Conservation (phyloP, 2,888 invertebrate species). For the Timema podura region DNA sequence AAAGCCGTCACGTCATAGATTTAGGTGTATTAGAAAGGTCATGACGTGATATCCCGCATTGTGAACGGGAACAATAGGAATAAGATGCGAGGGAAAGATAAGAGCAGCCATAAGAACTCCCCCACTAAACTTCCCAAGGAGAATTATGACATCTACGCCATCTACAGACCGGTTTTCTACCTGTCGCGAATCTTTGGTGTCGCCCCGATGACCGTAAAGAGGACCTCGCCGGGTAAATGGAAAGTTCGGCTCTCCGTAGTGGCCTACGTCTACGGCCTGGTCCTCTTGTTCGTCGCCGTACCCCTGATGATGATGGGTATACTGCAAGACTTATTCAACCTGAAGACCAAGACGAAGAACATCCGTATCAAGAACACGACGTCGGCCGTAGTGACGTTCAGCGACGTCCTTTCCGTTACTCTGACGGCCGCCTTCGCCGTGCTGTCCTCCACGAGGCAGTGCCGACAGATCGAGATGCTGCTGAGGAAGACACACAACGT, state of each 20-base stretch:
- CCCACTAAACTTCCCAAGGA: no score
- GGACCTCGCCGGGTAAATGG: neutral
- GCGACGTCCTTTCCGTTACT: constrained; percentile 54
- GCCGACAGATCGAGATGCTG: constrained; percentile 37
- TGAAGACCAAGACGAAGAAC: constrained; percentile 41
- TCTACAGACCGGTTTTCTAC: neutral
- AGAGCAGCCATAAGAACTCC: no score
- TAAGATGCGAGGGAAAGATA: no score
- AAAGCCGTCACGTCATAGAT: no score
- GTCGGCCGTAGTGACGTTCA: constrained; percentile 54
- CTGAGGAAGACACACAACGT: neutral
- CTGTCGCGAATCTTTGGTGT: neutral
- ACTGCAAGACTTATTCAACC: constrained; percentile 10
- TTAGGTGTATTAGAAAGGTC: no score
- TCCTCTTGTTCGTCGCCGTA: constrained; percentile 2
- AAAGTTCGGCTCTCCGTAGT: neutral
- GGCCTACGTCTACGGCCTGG: constrained; percentile 9
- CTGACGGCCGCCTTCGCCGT: constrained; percentile 51
- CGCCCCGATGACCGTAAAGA: neutral
- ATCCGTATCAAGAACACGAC: constrained; percentile 54
- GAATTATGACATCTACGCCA: constrained; percentile 5
- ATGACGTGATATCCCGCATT: no score
- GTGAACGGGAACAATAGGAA: no score
- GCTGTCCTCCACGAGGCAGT: constrained; percentile 51
- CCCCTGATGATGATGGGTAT: constrained; percentile 9